A percentile compares a stretch with the other conserved stretches of the same genome.
phyloP scores from a whole-genome alignment of 1,140 invertebrate genomes.

The Drosophila watanabei region DNA sequence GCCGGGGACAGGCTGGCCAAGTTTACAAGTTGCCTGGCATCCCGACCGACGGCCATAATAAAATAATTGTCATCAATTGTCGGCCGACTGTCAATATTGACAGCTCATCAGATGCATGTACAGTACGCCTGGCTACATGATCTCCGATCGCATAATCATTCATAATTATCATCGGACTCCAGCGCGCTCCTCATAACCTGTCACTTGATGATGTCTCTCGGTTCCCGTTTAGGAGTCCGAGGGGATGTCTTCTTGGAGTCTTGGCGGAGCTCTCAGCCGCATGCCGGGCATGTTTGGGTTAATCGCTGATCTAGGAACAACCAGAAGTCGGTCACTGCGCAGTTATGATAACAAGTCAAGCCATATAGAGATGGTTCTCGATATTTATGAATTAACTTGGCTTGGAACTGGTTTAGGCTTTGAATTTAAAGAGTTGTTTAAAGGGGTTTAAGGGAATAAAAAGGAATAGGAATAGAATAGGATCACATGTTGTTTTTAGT shows the following conservation, averaged over 20 bases:
- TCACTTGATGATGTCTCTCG: constrained; percentile 24
- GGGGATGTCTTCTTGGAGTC: constrained; percentile 16
- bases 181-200: constrained; percentile 21
- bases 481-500: no score
- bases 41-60: constrained; percentile 60
- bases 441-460: neutral
- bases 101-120: constrained; percentile 66
- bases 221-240: constrained; percentile 57
- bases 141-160: constrained; percentile 75
- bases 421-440: neutral
- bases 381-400: constrained; percentile 38
- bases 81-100: constrained; percentile 76
- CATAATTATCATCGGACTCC: constrained; percentile 63
- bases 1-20: constrained; percentile 44
- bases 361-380: constrained; percentile 22
- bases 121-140: constrained; percentile 39
- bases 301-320: constrained; percentile 35
- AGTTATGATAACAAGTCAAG: constrained; percentile 46
- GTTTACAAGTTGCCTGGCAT: constrained; percentile 77
- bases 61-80: constrained; percentile 81
- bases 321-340: constrained; percentile 49
- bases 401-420: neutral
- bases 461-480: no score
- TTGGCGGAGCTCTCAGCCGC: constrained; percentile 8
- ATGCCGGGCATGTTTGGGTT: constrained; percentile 41